Evolutionary conservation across 2,888 invertebrate genomes (phyloP).

Genomic region (Nesidiocoris tenuis): DNA sequence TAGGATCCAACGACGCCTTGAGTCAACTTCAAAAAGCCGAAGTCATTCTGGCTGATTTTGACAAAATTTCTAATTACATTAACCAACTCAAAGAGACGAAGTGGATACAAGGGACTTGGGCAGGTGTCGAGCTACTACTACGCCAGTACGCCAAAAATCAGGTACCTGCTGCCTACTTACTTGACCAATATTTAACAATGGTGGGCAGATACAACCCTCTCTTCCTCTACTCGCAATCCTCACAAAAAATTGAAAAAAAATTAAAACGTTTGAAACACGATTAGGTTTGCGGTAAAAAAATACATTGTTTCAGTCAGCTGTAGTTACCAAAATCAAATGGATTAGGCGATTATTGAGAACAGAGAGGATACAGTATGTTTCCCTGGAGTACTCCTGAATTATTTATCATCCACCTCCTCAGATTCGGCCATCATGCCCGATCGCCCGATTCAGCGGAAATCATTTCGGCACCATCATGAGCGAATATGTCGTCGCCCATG

Average conservation of each 20-base stretch:
- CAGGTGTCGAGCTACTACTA: slow-evolving; percentile 28
- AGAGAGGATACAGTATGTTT: no score
- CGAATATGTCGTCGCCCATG: slow-evolving; percentile 37
- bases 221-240: no score
- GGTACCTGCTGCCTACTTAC: not conserved
- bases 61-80: slow-evolving; percentile 12
- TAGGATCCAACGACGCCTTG: slow-evolving; percentile 5
- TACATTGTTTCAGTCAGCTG: no score
- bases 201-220: not conserved
- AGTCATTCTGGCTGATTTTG: slow-evolving; percentile 32
- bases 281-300: no score
- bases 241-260: no score
- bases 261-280: no score
- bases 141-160: slow-evolving; percentile 13
- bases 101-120: slow-evolving; percentile 42
- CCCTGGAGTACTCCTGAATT: no score
- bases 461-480: slow-evolving; percentile 40
- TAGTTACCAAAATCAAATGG: no score
- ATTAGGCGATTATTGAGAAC: no score
- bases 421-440: slow-evolving; percentile 21
- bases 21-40: slow-evolving; percentile 18
- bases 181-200: not conserved
- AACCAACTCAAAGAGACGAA: slow-evolving; percentile 30
- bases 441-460: slow-evolving; percentile 31
- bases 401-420: no score